A percentile compares a stretch with the other conserved stretches of the same genome.
Conservation (phyloP, 2,797 vertebrate genomes). For the Pipistrellus kuhlii region DNA sequence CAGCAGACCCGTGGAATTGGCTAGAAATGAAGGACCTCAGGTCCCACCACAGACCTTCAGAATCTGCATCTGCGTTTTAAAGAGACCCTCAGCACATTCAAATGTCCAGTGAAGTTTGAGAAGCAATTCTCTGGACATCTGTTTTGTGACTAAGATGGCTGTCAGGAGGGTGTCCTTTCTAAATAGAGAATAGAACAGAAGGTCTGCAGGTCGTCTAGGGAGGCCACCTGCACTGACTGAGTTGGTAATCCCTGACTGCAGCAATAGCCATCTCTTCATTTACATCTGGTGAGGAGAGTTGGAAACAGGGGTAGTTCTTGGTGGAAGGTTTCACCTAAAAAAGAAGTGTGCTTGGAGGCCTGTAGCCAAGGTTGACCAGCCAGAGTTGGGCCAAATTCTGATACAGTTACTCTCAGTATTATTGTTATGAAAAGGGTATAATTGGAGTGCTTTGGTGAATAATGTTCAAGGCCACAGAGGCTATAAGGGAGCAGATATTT, state of each 20-base stretch:
- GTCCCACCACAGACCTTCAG: background rate
- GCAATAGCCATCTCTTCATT: background rate
- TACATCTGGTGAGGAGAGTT: background rate
- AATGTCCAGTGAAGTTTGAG: background rate
- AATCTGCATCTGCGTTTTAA: slow-evolving; percentile 11
- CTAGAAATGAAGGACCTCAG: background rate
- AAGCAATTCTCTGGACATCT: background rate
- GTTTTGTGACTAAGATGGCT: background rate
- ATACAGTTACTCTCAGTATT: background rate
- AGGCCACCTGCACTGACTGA: background rate
- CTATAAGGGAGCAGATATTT: slow-evolving; percentile 71
- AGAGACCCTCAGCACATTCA: background rate
- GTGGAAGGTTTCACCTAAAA: background rate
- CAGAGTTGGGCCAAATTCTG: background rate
- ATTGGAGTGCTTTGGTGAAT: slow-evolving; percentile 39
- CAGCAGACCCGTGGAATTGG: background rate
- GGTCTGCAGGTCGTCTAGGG: background rate
- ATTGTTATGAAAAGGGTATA: slow-evolving; percentile 55
- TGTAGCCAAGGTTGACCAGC: background rate
- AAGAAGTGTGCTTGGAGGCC: background rate
- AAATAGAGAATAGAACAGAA: background rate
- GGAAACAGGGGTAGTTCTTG: background rate
- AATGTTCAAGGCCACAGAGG: background rate
- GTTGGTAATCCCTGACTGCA: background rate
- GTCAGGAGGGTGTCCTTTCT: background rate